phyloP scores from a whole-genome alignment of 2,113 vertebrate species.

The Pachyramphus minor region DNA sequence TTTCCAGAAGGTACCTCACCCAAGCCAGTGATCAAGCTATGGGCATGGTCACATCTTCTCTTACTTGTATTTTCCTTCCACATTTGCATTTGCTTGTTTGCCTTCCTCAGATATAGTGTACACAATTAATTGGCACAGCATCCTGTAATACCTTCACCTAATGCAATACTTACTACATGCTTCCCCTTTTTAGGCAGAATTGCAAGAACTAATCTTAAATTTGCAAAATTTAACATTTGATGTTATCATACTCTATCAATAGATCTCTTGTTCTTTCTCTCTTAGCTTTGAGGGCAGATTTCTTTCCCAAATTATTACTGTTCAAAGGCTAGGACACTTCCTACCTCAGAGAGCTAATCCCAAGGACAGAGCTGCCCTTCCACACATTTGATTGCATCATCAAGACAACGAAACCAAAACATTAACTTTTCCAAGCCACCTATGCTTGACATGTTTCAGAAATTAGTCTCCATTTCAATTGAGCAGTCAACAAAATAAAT shows the following conservation, averaged over 20 bases:
- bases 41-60: background rate
- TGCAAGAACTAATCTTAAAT: background rate
- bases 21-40: background rate
- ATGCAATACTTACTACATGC: background rate
- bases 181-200: background rate
- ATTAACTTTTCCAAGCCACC: background rate
- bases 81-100: background rate
- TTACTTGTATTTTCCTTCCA: background rate
- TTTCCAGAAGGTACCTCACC: conserved; percentile 44
- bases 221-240: background rate
- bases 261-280: background rate
- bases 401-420: background rate
- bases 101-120: background rate
- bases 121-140: background rate
- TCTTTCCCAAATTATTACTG: background rate
- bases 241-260: background rate
- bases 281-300: background rate
- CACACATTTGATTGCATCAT: background rate
- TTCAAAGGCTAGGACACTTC: background rate
- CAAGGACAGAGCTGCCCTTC: background rate
- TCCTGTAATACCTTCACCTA: background rate
- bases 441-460: background rate
- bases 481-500: background rate
- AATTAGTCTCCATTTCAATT: background rate
- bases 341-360: background rate